A percentile compares a stretch with the other conserved stretches of the same genome.
Conservation (phyloP, 1,140 invertebrate genomes). For the Drosophila seguyi region DNA sequence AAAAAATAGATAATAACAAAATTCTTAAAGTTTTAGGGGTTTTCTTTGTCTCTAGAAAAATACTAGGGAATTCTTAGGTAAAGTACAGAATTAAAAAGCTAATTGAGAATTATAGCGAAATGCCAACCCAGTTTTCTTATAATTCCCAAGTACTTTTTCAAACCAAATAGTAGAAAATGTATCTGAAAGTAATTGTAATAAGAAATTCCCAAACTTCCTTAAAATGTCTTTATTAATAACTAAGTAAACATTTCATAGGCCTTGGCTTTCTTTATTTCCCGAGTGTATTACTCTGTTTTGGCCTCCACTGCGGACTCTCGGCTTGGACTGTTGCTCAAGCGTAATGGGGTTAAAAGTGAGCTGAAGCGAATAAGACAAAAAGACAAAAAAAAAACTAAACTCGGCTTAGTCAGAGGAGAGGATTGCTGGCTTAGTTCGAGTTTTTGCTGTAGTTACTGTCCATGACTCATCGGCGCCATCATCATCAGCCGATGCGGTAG, state of each 20-base stretch:
- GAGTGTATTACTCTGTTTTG: slow-evolving; percentile 12
- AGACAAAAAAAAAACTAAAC: slow-evolving; percentile 30
- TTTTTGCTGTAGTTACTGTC: slow-evolving; percentile 5
- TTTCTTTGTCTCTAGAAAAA: not conserved
- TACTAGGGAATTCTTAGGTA: not conserved
- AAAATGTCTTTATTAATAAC: not conserved
- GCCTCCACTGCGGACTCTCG: slow-evolving; percentile 26
- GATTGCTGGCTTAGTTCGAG: slow-evolving; percentile 19
- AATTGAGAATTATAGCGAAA: not conserved
- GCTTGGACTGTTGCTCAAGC: slow-evolving; percentile 71
- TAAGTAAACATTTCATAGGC: not conserved
- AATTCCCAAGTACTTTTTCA: not conserved
- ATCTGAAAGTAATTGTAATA: no score
- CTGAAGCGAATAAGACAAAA: slow-evolving; percentile 71
- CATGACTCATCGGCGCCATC: slow-evolving; percentile 46
- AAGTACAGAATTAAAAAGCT: not conserved
- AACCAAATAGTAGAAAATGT: no score
- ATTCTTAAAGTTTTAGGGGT: no score
- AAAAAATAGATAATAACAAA: not conserved
- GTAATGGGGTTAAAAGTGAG: slow-evolving; percentile 82
- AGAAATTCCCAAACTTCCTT: not conserved
- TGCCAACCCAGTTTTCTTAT: not conserved
- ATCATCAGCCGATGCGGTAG: slow-evolving; percentile 2
- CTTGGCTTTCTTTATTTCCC: slow-evolving; percentile 1
- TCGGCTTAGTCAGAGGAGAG: slow-evolving; percentile 47